Percentiles rank a stretch among this genome's conserved stretches.
These are phyloP conservation scores for Enteromius radiatus DNA, from an alignment of 2,797 vertebrate species.

Conservation along the genomic window DNA sequence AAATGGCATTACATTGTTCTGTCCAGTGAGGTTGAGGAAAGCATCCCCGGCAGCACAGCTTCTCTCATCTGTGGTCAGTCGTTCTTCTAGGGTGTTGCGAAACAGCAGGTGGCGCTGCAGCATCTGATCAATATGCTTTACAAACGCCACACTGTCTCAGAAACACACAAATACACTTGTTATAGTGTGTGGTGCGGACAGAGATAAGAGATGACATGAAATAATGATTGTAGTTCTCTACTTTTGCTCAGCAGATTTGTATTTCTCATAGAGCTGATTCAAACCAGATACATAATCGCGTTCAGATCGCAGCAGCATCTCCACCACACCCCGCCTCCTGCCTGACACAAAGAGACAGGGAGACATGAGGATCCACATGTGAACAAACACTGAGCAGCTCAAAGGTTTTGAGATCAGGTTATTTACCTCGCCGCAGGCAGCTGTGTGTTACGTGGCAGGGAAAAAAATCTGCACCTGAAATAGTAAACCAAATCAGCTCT, in stretches of 20 bases:
- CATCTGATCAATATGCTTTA: constrained; percentile 76
- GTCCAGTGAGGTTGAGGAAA: constrained; percentile 78
- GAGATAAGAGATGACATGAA: not conserved
- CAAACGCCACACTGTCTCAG: constrained; percentile 69
- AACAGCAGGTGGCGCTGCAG: constrained; percentile 77
- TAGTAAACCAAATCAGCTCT: not conserved
- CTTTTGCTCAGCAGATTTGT: constrained; percentile 72
- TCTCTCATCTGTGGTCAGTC: constrained; percentile 72
- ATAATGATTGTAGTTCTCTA: constrained; percentile 54
- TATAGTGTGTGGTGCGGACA: not conserved
- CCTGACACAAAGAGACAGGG: constrained; percentile 65
- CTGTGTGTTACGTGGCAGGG: constrained; percentile 27
- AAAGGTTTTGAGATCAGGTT: not conserved
- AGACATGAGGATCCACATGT: not conserved
- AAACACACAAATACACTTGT: constrained; percentile 8
- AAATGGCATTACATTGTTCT: constrained; percentile 71
- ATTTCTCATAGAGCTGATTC: constrained; percentile 74
- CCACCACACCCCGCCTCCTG: constrained; percentile 74
- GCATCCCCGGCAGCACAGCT: constrained; percentile 78
- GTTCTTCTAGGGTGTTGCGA: constrained; percentile 79
- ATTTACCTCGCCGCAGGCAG: constrained; percentile 48
- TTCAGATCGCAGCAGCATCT: constrained; percentile 79
- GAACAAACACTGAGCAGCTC: not conserved
- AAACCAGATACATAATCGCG: constrained; percentile 78
- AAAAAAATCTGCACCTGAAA: constrained; percentile 38